Conservation (phyloP, 2,113 vertebrate genomes). For the Hippocampus comes region DNA sequence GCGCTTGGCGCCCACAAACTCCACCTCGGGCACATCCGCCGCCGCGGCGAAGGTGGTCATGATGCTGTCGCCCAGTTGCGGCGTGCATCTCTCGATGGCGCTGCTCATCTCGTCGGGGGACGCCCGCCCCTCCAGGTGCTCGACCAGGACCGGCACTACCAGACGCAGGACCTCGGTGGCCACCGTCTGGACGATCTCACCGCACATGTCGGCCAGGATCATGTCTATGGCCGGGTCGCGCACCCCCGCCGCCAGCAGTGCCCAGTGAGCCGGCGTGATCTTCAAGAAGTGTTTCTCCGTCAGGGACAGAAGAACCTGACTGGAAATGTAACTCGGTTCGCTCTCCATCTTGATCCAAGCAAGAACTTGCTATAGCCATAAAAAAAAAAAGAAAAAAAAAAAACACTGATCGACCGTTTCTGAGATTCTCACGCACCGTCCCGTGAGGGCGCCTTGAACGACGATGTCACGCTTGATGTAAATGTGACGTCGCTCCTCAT, state of each 20-base stretch:
- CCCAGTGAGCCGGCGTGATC: conserved; percentile 7
- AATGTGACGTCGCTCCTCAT: not conserved
- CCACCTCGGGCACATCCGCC: not conserved
- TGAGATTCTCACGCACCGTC: not conserved
- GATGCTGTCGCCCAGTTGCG: conserved; percentile 5
- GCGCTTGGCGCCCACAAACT: conserved; percentile 2
- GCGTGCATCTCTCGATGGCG: conserved; percentile 5
- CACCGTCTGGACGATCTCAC: conserved; percentile 11
- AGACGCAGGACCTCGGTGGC: conserved; percentile 1
- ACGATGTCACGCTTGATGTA: conserved; percentile 5
- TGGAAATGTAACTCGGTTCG: conserved; percentile 2
- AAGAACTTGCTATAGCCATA: not conserved
- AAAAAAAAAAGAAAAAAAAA: too few relatives aligned
- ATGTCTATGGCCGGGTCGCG: conserved; percentile 4
- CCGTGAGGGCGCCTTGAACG: not conserved
- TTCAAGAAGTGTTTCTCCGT: conserved; percentile 5
- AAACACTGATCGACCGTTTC: not conserved
- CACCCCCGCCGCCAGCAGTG: conserved; percentile 2
- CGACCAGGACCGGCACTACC: conserved; percentile 7
- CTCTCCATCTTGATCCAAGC: conserved; percentile 1
- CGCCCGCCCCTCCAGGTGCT: conserved; percentile 12
- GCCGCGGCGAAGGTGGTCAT: conserved; percentile 6
- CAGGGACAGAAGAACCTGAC: conserved; percentile 3
- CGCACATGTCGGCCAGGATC: conserved; percentile 8
- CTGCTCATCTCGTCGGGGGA: conserved; percentile 6